Conservation (phyloP, 2,113 vertebrate genomes). For the Oplegnathus fasciatus region DNA sequence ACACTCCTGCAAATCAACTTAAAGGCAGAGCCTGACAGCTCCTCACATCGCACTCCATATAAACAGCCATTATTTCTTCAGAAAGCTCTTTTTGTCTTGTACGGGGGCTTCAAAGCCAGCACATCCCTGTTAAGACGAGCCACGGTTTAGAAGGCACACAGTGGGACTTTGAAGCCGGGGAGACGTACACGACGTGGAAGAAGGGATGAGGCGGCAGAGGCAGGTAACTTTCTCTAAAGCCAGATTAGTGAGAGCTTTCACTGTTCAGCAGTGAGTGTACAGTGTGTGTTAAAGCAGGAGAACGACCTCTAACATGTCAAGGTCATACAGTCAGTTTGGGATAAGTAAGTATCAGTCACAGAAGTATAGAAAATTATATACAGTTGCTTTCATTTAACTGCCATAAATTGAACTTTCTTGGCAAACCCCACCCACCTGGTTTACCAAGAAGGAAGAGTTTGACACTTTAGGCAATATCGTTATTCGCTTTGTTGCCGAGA, state of each 20-base stretch:
- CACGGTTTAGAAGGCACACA: slow-evolving; percentile 56
- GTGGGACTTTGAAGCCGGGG: slow-evolving; percentile 65
- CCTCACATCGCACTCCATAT: slow-evolving; percentile 77
- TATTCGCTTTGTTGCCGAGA: background rate
- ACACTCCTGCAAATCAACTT: slow-evolving; percentile 85
- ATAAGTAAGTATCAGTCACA: background rate
- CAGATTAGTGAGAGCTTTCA: slow-evolving; percentile 46
- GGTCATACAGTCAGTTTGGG: slow-evolving; percentile 18
- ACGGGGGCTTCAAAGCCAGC: slow-evolving; percentile 72
- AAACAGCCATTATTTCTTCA: slow-evolving; percentile 84
- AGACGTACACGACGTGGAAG: slow-evolving; percentile 23
- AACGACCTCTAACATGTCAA: slow-evolving; percentile 21
- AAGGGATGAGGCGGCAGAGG: slow-evolving; percentile 17
- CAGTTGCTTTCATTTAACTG: slow-evolving; percentile 12
- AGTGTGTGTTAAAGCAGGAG: slow-evolving; percentile 22
- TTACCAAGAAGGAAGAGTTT: slow-evolving; percentile 12
- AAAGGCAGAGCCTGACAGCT: slow-evolving; percentile 82
- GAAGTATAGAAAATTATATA: background rate
- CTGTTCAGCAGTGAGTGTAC: slow-evolving; percentile 22
- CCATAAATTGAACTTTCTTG: background rate
- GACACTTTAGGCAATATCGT: background rate
- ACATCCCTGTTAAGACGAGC: slow-evolving; percentile 63
- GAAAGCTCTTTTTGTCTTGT: slow-evolving; percentile 83
- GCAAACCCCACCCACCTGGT: background rate
- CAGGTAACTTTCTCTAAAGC: slow-evolving; percentile 43